Conservation (phyloP, 2,113 vertebrate genomes). For the Elaphurus davidianus region DNA sequence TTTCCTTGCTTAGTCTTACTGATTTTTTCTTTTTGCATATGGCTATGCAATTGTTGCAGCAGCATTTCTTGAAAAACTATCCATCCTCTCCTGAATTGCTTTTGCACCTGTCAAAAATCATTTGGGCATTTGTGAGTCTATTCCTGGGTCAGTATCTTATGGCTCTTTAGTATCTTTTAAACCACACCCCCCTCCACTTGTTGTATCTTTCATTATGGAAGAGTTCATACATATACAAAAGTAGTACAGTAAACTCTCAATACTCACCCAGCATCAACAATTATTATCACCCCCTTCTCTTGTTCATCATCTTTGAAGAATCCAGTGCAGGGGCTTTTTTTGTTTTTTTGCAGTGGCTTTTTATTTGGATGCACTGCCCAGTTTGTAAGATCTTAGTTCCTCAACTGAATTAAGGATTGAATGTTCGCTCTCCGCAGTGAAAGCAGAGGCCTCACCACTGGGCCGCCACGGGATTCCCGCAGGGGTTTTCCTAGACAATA, state of each 20-base stretch:
- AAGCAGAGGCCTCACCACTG: not conserved
- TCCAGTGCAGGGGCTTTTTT: not conserved
- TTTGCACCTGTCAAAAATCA: not conserved
- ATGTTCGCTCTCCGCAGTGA: not conserved
- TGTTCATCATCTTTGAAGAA: not conserved
- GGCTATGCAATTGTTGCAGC: not conserved
- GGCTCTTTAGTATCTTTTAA: not conserved
- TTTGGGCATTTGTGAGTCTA: not conserved
- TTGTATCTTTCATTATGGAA: not conserved
- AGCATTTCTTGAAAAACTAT: not conserved
- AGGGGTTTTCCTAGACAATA: not conserved
- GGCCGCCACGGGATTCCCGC: accelerated
- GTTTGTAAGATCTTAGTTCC: not conserved
- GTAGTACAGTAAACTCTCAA: not conserved
- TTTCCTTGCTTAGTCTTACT: not conserved
- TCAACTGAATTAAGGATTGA: not conserved
- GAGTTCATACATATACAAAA: not conserved
- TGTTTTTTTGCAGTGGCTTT: not conserved
- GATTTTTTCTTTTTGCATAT: not conserved
- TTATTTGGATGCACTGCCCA: not conserved
- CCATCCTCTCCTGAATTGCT: not conserved
- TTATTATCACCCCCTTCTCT: not conserved
- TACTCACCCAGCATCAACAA: not conserved
- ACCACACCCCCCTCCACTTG: not conserved
- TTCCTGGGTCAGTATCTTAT: not conserved